Base-by-base conservation (phyloP, 2,797 vertebrate genomes). In the Leuciscus waleckii region DNA sequence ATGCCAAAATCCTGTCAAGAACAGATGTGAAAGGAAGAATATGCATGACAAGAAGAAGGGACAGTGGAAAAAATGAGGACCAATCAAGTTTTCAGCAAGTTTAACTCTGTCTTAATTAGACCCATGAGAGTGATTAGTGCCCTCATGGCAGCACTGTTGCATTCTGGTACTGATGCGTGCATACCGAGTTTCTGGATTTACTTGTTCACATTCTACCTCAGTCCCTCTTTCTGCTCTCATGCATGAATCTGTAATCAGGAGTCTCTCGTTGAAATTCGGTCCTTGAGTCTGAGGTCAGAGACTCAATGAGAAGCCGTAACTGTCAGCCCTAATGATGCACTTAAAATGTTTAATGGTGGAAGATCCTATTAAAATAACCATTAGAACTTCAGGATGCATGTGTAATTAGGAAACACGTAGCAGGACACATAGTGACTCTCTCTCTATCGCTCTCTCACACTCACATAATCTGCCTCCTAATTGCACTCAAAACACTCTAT, bases 1-100 rank as follows among this genome's bases (percentile, higher is more conserved):
- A 99, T 96, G 85, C 98, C 98, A 83, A 99, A 99, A 90, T 99
- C 98, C 98, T 99, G 90, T 46, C 61, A 83, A 78, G 82, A 70
- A 89, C 41, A 86, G 84, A 5, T 2, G 51, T 23, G 6, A 19
- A 29, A 71, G 5, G 8, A 58, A 77, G 4, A 78, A 70, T 35
- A 3, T 21, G 56, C 29, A 46, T 23, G 16, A 77, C 43, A 68
- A 16, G 7, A 37, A 32, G 23, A 71, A 79, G 61, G n/a, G 23
- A 23, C 9, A 26, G 61, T 21, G 49, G 46, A 54, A 23, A n/a
- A 49, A 68, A 73, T 32, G 14, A 29, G 13, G 13, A 58, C 7
- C 41, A 73, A 49, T 41, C 11, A 71, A 43, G 29, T 37, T 17
- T 49, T 68, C 81, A 82, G 19, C 7, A 70, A 39, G 49, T 81